These are phyloP conservation scores for Baronia brevicornis DNA, from an alignment of 2,888 invertebrate genomes.

Conservation along the genomic window DNA sequence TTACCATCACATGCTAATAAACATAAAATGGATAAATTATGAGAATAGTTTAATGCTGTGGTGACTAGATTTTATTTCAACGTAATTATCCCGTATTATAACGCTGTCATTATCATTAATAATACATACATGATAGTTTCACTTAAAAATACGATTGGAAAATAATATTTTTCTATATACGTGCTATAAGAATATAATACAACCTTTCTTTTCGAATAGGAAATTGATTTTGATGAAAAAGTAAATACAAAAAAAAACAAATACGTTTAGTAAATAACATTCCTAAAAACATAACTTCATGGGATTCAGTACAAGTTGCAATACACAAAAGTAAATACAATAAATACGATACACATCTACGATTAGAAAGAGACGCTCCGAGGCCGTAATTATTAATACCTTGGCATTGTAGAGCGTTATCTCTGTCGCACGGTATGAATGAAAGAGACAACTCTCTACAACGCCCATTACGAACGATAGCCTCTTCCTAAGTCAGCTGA, in stretches of 20 bases:
- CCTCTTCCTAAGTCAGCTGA: no score
- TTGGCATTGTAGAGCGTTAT: no score
- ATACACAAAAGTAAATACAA: no score
- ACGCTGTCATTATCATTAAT: conserved; percentile 3
- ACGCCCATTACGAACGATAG: no score
- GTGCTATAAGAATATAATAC: conserved; percentile 20
- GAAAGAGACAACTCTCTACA: no score
- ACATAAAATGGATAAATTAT: conserved; percentile 31
- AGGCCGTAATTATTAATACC: no score
- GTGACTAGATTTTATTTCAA: conserved; percentile 57
- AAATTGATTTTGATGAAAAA: conserved; percentile 4
- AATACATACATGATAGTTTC: not conserved
- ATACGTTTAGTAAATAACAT: conserved; percentile 4
- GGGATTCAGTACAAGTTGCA: no score
- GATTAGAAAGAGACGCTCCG: no score
- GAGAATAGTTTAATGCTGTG: conserved; percentile 42
- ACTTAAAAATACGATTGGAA: conserved; percentile 5
- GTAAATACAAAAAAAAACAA: conserved; percentile 2
- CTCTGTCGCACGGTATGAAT: no score
- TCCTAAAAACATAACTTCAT: conserved; percentile 7
- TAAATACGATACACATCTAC: no score
- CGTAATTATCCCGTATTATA: conserved; percentile 27
- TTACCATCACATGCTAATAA: conserved; percentile 19
- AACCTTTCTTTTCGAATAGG: conserved; percentile 19
- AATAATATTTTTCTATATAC: conserved; percentile 13